A percentile compares a stretch with the other conserved stretches of the same genome.
phyloP scores from a whole-genome alignment of 2,113 vertebrate species.

The Saguinus midas region DNA sequence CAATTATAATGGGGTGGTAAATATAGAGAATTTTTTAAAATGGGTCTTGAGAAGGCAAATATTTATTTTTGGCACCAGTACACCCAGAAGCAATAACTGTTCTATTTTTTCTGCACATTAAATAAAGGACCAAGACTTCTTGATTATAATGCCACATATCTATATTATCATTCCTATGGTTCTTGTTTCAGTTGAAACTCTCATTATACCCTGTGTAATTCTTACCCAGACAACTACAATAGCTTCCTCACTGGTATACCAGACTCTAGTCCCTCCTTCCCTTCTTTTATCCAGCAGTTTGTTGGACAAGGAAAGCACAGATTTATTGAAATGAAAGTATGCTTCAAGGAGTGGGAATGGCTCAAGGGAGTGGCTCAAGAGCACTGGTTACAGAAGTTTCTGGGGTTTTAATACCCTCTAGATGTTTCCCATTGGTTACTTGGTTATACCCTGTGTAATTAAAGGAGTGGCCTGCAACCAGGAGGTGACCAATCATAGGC shows the following conservation, averaged over 20 bases:
- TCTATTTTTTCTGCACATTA: background rate
- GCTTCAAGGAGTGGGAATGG: too few relatives aligned
- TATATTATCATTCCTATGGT: background rate
- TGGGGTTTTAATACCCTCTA: too few relatives aligned
- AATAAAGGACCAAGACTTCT: background rate
- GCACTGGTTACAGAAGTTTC: too few relatives aligned
- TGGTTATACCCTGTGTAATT: too few relatives aligned
- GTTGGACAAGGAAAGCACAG: too few relatives aligned
- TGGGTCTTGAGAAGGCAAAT: background rate
- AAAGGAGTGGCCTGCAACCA: too few relatives aligned
- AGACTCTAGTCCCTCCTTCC: background rate
- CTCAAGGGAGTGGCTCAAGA: too few relatives aligned
- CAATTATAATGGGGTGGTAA: background rate
- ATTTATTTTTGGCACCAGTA: background rate
- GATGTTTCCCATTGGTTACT: too few relatives aligned
- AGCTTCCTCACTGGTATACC: background rate
- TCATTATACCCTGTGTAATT: background rate
- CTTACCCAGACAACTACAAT: background rate
- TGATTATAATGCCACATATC: background rate
- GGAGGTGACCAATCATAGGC: too few relatives aligned
- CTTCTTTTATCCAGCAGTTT: background rate
- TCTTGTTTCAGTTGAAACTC: background rate
- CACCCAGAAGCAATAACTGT: background rate
- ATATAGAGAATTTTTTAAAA: background rate
- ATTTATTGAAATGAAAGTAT: too few relatives aligned